Conservation (phyloP, 1,140 invertebrate species). For the Pemphigus obesinymphae region DNA sequence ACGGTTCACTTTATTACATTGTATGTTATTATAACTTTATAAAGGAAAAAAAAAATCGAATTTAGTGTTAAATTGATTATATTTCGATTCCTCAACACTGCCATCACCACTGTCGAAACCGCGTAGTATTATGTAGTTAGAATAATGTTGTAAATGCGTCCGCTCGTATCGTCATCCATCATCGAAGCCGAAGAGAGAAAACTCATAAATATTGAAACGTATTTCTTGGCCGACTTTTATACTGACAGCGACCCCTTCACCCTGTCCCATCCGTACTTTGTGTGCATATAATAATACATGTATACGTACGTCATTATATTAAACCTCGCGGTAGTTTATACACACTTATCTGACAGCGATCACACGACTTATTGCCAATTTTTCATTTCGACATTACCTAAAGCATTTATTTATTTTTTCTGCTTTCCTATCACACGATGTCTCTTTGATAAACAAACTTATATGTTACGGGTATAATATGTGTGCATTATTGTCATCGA, state of each 20-base stretch:
- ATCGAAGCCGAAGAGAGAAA: conserved; percentile 12
- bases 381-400: neutral
- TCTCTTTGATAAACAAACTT: neutral
- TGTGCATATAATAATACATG: neutral
- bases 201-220: conserved; percentile 36
- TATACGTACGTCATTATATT: neutral
- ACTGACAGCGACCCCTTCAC: conserved; percentile 17
- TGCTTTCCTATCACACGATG: neutral
- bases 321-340: neutral
- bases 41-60: no score
- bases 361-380: conserved; percentile 20
- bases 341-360: neutral
- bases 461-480: no score
- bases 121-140: neutral
- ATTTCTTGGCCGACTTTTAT: conserved; percentile 21
- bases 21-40: no score
- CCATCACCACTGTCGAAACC: no score
- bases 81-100: no score
- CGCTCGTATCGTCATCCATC: conserved; percentile 19
- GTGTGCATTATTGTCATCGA: neutral
- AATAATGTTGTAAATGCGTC: neutral
- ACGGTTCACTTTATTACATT: no score
- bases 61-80: no score
- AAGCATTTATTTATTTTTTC: neutral
- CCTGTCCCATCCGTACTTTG: neutral